Evolutionary conservation across 2,113 vertebrate species (phyloP).

Genomic region (Atrichornis clamosus): DNA sequence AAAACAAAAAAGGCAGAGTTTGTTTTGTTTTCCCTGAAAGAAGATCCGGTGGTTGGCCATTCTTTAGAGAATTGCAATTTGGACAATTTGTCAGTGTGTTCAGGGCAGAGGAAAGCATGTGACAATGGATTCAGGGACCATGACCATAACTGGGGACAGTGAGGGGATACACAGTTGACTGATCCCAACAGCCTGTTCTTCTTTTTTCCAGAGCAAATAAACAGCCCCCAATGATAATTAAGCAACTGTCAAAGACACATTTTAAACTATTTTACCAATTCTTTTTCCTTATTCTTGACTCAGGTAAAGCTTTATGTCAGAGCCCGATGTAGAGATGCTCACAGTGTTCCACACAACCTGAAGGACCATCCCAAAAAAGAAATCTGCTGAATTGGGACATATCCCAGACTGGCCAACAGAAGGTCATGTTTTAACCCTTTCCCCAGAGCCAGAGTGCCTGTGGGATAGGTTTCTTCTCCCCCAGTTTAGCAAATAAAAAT

Average conservation of each 20-base stretch:
- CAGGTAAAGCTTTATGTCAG: not conserved
- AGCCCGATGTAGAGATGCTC: not conserved
- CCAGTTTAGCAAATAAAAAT: not conserved
- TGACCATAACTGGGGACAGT: constrained; percentile 4
- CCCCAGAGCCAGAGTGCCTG: not conserved
- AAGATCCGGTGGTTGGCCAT: constrained; percentile 46
- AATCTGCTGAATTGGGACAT: not conserved
- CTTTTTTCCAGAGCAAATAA: not conserved
- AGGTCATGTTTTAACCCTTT: not conserved
- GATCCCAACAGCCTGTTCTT: not conserved
- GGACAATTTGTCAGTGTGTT: constrained; percentile 46
- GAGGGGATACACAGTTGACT: constrained; percentile 36
- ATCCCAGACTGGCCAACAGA: not conserved
- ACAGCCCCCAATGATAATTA: not conserved
- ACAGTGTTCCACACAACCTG: not conserved
- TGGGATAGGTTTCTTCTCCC: not conserved
- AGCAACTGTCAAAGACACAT: not conserved
- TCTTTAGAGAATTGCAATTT: constrained; percentile 50
- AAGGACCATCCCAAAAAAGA: not conserved
- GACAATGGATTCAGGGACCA: constrained; percentile 44
- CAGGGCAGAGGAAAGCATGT: constrained; percentile 35
- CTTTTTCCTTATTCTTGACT: not conserved
- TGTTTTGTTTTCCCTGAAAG: constrained; percentile 65
- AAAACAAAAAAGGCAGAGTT: constrained; percentile 50
- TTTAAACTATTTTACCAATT: not conserved